Percentiles rank a stretch among this genome's conserved stretches.
Conservation (phyloP, 2,888 invertebrate species). For the Opisthograptis luteolata region DNA sequence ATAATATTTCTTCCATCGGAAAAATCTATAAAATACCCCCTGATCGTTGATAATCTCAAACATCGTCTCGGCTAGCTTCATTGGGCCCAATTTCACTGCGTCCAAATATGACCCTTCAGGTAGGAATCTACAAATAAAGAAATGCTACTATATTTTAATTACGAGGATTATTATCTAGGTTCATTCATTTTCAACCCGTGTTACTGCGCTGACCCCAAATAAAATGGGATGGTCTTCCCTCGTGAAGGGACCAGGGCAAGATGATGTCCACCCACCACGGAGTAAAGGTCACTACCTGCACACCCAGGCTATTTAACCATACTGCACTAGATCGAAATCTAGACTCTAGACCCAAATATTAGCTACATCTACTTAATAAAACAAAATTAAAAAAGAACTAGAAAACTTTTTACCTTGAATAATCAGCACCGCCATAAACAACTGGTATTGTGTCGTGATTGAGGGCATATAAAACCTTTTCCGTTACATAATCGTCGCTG, state of each 20-base stretch:
- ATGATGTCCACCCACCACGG: too few relatives aligned
- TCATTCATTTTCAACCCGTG: too few relatives aligned
- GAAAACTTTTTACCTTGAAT: conserved; percentile 74
- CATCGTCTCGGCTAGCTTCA: conserved; percentile 54
- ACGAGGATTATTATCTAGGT: neutral
- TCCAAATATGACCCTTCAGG: conserved; percentile 63
- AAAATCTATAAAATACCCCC: conserved; percentile 52
- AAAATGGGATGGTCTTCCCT: too few relatives aligned
- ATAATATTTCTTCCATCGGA: conserved; percentile 64
- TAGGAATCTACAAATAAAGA: conserved; percentile 55
- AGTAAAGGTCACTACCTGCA: too few relatives aligned
- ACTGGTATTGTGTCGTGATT: conserved; percentile 86
- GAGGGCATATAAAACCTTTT: conserved; percentile 68
- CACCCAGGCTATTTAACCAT: too few relatives aligned
- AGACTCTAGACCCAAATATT: too few relatives aligned
- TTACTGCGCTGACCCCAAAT: too few relatives aligned
- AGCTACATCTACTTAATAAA: too few relatives aligned
- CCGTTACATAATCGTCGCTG: conserved; percentile 71
- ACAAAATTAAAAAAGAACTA: neutral
- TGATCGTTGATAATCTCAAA: conserved; percentile 48
- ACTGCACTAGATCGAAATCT: too few relatives aligned
- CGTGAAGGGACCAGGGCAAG: too few relatives aligned
- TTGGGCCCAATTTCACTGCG: conserved; percentile 51
- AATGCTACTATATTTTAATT: too few relatives aligned
- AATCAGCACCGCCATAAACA: conserved; percentile 87